Base-by-base conservation (phyloP, 1,140 invertebrate genomes). In the Neuroterus valhalla region DNA sequence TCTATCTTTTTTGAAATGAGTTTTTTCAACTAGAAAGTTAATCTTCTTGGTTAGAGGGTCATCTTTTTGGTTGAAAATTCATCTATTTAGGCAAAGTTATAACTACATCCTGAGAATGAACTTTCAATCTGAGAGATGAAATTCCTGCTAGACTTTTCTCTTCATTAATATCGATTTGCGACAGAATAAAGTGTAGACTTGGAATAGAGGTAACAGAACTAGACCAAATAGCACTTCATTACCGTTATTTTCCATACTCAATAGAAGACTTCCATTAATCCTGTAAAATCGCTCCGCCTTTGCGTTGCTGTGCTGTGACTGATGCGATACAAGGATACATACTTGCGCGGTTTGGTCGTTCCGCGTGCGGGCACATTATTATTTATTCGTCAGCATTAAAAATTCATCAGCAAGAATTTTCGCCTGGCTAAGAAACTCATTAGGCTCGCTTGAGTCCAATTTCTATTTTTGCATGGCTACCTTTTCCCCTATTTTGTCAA, bases 231-330 rank as follows among this genome's bases (percentile, higher is more conserved):
- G 12, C 26, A 62, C 15, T 62, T 62, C 31, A 15, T 11, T n/a
- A 62, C 55, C 55, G 55, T 62, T 62, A 62, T 15, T 62, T 62
- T 62, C 55, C 55, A 62, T 31, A 62, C 55, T 62, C 14, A 26
- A 62, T 62, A 62, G 15, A 26, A 62, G 26, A 31, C 11, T 31
- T 62, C 23, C 23, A 55, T 55, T 55, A 55, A 55, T 55, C 21
- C 52, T 15, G 52, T 21, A 10, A 62, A 62, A 62, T 62, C 23
- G 23, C 21, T n/a, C n/a, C n/a, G n/a, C n/a, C n/a, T n/a, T n/a
- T n/a, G n/a, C 15, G 55, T 62, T 52, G 19, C 50, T 52, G 19
- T 38, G 55, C 50, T 52, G 19, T 38, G 55, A 62, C 55, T 62
- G 55, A 62, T 62, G 55, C 31, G 55, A 62, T 62, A n/a, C 31